These are phyloP conservation scores for Achatina immaculata DNA, from an alignment of 1,140 invertebrate genomes.

Conservation along the genomic window DNA sequence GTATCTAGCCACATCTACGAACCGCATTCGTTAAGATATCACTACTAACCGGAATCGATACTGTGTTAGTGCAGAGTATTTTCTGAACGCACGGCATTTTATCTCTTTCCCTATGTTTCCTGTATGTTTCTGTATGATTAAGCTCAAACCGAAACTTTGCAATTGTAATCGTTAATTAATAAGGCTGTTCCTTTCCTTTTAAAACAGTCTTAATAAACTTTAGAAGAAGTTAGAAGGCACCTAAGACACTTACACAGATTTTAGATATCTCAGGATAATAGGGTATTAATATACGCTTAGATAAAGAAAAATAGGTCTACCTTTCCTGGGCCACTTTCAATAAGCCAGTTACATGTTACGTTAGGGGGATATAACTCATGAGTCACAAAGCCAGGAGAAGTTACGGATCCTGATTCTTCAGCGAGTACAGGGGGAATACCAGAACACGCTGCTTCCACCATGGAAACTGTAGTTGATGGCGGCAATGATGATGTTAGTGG, in stretches of 20 bases:
- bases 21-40: no score
- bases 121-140: no score
- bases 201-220: neutral
- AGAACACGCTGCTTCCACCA: slow-evolving; percentile 29
- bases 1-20: no score
- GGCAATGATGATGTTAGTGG: slow-evolving; percentile 19
- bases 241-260: neutral
- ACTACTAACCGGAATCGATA: no score
- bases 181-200: no score
- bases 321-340: slow-evolving; percentile 21
- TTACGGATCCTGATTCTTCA: slow-evolving; percentile 8
- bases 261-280: neutral
- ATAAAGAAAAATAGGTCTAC: neutral
- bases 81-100: no score
- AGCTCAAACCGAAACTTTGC: no score
- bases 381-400: slow-evolving; percentile 17
- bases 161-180: no score
- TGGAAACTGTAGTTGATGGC: neutral
- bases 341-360: slow-evolving; percentile 28
- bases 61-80: no score
- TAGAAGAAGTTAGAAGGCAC: neutral
- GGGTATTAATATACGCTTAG: neutral
- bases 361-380: slow-evolving; percentile 20
- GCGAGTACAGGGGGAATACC: slow-evolving; percentile 18
- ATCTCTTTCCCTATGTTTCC: no score